Evolutionary conservation across 2,797 vertebrate species (phyloP).

Genomic region (Rachycentron canadum): DNA sequence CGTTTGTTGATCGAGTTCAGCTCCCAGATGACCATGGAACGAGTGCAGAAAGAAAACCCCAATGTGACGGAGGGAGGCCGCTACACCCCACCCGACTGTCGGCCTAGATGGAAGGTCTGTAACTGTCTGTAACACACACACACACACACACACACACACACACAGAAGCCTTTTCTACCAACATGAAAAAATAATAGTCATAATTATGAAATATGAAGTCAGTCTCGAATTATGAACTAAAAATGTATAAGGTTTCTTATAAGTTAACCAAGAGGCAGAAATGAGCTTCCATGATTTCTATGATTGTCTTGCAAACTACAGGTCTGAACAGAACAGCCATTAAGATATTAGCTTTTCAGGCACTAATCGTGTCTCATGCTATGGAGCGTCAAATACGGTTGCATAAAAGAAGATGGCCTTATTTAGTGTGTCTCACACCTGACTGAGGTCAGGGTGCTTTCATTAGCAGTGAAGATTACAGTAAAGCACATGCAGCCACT

Average conservation of each 20-base stretch:
- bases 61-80: constrained; percentile 94
- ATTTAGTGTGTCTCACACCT: background rate
- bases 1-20: constrained; percentile 98
- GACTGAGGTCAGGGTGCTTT: background rate
- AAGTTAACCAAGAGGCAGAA: background rate
- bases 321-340: background rate
- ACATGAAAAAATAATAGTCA: background rate
- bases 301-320: background rate
- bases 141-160: background rate
- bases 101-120: constrained; percentile 90
- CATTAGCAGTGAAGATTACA: constrained; percentile 12
- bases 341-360: background rate
- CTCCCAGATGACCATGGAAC: constrained; percentile 97
- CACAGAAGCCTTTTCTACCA: background rate
- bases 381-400: background rate
- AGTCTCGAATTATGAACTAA: background rate
- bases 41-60: constrained; percentile 96
- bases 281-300: background rate
- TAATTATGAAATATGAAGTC: background rate
- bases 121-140: no score
- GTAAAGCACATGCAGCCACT: constrained; percentile 8
- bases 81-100: constrained; percentile 93
- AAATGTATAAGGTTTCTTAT: no score
- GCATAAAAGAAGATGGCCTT: background rate
- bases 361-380: background rate